These are phyloP conservation scores for Typhlichthys subterraneus DNA, from an alignment of 2,797 vertebrate genomes.

Conservation along the genomic window DNA sequence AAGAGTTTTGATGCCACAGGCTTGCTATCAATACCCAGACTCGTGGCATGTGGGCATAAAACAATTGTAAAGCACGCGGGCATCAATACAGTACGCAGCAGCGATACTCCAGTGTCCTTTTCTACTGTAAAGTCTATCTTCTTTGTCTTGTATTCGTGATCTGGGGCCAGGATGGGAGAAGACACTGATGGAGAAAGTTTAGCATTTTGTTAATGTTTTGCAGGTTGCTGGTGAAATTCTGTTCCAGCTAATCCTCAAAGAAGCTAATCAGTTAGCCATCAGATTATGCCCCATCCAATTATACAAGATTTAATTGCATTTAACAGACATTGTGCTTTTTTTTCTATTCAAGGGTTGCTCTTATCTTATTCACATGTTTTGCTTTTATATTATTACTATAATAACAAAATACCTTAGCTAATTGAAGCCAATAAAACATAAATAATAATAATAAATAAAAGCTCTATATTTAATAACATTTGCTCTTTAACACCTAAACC, in stretches of 20 bases:
- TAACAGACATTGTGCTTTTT: constrained; percentile 35
- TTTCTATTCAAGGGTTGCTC: constrained; percentile 16
- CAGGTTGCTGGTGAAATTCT: constrained; percentile 24
- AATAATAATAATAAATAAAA: no score
- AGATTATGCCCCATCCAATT: constrained; percentile 29
- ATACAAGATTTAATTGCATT: constrained; percentile 40
- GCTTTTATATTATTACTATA: no score
- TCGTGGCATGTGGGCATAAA: constrained; percentile 12
- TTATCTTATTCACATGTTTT: constrained; percentile 18
- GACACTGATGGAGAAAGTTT: background rate
- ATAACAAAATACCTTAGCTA: no score
- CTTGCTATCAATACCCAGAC: constrained; percentile 28
- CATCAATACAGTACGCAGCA: constrained; percentile 13
- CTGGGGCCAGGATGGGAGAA: background rate
- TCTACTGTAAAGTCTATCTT: constrained; percentile 6
- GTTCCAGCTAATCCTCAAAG: constrained; percentile 37
- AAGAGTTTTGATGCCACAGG: constrained; percentile 38
- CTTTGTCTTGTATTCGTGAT: constrained; percentile 8
- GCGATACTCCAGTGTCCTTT: background rate
- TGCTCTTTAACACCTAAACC: no score
- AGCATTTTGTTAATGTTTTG: constrained; percentile 1
- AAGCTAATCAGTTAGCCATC: constrained; percentile 22
- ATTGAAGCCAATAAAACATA: no score
- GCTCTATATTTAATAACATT: no score
- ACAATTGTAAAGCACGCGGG: constrained; percentile 5